phyloP scores from a whole-genome alignment of 2,888 invertebrate species.

The Ischnus inquisitorius region DNA sequence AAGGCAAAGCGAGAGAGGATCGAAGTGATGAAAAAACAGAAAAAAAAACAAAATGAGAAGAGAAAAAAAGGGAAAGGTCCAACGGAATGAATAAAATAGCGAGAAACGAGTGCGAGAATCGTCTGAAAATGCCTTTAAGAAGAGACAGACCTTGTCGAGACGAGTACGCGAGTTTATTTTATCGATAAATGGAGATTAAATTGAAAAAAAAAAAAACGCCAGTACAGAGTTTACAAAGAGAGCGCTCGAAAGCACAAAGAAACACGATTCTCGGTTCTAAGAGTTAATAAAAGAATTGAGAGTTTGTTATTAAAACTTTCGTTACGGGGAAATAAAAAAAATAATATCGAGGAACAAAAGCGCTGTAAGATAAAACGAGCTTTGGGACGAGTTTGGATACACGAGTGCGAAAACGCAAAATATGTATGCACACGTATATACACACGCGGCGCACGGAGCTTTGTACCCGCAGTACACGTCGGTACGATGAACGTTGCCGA shows the following conservation, averaged over 20 bases:
- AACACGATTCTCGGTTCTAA: too few species aligned
- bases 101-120: background rate
- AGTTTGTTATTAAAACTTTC: background rate
- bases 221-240: background rate
- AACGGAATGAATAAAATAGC: background rate
- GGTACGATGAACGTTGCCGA: constrained; percentile 35
- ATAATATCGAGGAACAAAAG: background rate
- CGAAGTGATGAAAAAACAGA: constrained; percentile 10
- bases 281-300: too few species aligned
- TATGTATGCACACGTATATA: too few species aligned
- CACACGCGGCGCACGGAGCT: constrained; percentile 1
- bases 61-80: background rate
- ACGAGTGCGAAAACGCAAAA: background rate
- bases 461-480: constrained; percentile 13
- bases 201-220: background rate
- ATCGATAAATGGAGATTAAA: constrained; percentile 24
- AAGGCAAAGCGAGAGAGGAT: background rate
- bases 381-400: background rate
- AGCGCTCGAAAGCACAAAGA: background rate
- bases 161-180: background rate
- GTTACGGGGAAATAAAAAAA: background rate
- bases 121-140: background rate
- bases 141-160: background rate
- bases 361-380: constrained; percentile 9
- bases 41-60: constrained; percentile 14